phyloP scores from a whole-genome alignment of 2,888 invertebrate species.

The Netelia melanura region DNA sequence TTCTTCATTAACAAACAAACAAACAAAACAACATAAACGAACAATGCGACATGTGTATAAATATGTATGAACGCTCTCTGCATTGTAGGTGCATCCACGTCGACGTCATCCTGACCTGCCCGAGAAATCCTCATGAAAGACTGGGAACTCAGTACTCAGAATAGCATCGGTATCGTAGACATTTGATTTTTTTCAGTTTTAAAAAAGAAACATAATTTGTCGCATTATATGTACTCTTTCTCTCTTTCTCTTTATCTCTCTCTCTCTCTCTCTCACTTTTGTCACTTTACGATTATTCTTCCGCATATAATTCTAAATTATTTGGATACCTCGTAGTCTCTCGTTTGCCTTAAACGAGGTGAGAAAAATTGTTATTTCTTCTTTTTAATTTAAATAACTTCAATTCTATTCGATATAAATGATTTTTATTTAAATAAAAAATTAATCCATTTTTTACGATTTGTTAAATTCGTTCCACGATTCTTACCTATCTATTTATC shows the following conservation, averaged over 20 bases:
- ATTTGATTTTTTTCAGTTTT: constrained; percentile 78
- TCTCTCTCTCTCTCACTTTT: constrained; percentile 14
- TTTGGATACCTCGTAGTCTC: constrained; percentile 3
- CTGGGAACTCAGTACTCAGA: constrained; percentile 85
- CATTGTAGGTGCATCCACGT: constrained; percentile 85
- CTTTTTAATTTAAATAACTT: background rate
- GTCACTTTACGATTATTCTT: background rate
- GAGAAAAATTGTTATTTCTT: background rate
- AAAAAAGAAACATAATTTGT: constrained; percentile 32
- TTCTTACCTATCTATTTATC: background rate
- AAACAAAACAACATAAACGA: too few species aligned
- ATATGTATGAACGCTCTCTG: constrained; percentile 83
- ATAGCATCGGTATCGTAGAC: constrained; percentile 85
- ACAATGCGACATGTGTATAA: constrained; percentile 59
- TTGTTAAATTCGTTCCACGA: background rate
- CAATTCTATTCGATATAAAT: background rate
- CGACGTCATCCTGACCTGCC: constrained; percentile 85
- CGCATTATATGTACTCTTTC: constrained; percentile 53
- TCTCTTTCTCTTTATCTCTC: constrained; percentile 66
- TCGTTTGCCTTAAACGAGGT: constrained; percentile 27
- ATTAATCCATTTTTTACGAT: constrained; percentile 14
- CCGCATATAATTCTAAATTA: constrained; percentile 16
- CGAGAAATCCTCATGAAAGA: constrained; percentile 85
- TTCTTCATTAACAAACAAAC: background rate
- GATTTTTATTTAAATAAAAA: background rate